phyloP scores from a whole-genome alignment of 2,797 vertebrate species.

The Macropus fuliginosus region DNA sequence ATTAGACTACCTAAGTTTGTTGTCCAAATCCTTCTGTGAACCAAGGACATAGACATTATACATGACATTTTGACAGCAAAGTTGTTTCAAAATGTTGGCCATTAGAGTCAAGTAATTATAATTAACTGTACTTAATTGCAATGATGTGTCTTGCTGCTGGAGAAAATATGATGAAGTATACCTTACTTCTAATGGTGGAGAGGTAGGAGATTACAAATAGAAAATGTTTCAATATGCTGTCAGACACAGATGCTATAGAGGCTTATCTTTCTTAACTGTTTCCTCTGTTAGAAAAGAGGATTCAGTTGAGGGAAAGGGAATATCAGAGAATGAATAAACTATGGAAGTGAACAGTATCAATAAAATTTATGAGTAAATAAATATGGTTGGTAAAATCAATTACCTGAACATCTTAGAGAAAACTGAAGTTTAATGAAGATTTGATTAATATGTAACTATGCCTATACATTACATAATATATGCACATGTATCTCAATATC shows the following conservation, averaged over 20 bases:
- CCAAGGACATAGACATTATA: background rate
- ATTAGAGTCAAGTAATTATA: background rate
- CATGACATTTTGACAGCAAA: background rate
- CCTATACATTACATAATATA: background rate
- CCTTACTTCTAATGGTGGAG: background rate
- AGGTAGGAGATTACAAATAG: background rate
- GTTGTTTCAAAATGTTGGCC: background rate
- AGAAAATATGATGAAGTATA: background rate
- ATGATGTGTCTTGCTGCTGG: background rate
- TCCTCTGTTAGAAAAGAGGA: background rate
- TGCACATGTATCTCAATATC: background rate
- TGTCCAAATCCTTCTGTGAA: background rate
- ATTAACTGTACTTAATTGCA: background rate
- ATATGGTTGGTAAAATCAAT: background rate
- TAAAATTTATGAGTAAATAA: background rate
- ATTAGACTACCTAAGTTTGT: background rate
- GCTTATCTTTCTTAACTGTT: background rate
- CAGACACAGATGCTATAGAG: background rate
- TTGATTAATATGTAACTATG: background rate
- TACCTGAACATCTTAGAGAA: background rate
- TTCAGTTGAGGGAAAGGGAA: background rate
- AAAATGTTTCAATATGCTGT: background rate
- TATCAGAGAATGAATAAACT: background rate
- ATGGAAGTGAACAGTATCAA: background rate
- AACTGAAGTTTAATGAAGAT: background rate